A percentile compares a stretch with the other conserved stretches of the same genome.
These are phyloP conservation scores for Himalopsyche phryganea DNA, from an alignment of 1,140 invertebrate species.

Conservation along the genomic window DNA sequence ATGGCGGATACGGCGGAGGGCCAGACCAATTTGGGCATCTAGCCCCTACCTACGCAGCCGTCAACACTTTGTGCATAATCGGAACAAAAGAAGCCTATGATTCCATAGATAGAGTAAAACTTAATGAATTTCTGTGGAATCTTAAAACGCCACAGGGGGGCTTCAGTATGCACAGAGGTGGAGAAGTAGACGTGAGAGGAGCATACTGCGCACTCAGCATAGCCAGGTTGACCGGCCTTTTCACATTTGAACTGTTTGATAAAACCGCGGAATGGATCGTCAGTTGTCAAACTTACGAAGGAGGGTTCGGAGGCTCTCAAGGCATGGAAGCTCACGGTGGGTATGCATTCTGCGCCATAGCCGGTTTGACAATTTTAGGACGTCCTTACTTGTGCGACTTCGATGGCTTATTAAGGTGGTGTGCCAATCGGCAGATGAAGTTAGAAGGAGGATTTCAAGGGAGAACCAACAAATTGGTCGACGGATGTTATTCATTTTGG, in stretches of 20 bases:
- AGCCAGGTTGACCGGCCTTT: slow-evolving; percentile 79
- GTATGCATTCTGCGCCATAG: slow-evolving; percentile 95
- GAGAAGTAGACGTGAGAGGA: slow-evolving; percentile 94
- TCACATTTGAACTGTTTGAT: slow-evolving; percentile 74
- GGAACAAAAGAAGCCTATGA: slow-evolving; percentile 83
- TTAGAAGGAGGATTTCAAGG: slow-evolving; percentile 93
- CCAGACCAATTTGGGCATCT: slow-evolving; percentile 89
- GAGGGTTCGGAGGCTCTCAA: slow-evolving; percentile 92
- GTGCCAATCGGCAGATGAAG: slow-evolving; percentile 83
- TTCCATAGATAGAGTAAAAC: slow-evolving; percentile 76
- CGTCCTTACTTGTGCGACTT: slow-evolving; percentile 77
- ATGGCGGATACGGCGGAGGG: slow-evolving; percentile 92
- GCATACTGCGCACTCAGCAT: slow-evolving; percentile 92
- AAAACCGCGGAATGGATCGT: slow-evolving; percentile 88
- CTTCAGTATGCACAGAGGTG: slow-evolving; percentile 86
- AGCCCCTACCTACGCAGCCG: slow-evolving; percentile 94
- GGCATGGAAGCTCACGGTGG: slow-evolving; percentile 98
- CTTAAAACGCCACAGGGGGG: slow-evolving; percentile 82
- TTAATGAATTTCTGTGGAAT: slow-evolving; percentile 75
- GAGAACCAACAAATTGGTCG: slow-evolving; percentile 96
- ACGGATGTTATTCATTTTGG: slow-evolving; percentile 99
- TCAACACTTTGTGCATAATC: slow-evolving; percentile 87
- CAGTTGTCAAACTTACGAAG: slow-evolving; percentile 96
- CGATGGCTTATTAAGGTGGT: slow-evolving; percentile 78
- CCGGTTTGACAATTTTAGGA: slow-evolving; percentile 79